Base-by-base conservation (phyloP, 1,140 invertebrate genomes). In the Vollenhovia emeryi region DNA sequence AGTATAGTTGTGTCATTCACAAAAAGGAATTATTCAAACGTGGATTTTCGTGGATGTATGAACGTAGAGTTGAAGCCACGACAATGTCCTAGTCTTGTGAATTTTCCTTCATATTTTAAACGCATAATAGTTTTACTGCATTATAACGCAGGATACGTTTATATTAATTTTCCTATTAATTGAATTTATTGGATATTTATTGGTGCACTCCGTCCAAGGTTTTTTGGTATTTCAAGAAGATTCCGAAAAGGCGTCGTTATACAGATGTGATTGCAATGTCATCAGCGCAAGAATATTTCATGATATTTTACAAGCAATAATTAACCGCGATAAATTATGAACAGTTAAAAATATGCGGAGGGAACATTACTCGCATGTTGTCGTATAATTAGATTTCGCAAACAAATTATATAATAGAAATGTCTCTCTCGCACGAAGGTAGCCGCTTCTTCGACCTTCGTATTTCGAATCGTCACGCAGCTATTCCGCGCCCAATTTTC, bases 401-500 rank as follows among this genome's bases (percentile, higher is more conserved):
- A n/a, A n/a, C 4, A 0, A 66, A n/a, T 40, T 50, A 50, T 27
- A 3, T 24, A 7, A 36, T 66, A 50, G 24, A 21, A 48, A 24
- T 33, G 21, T 83, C 40, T 76, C 69, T 60, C 30, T 33, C 30
- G 43, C n/a, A 33, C n/a, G 21, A 71, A 55, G 71, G 4, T 64
- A 33, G n/a, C 7, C 43, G n/a, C 18, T 30, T 45, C 78, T 73
- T 73, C 66, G 64, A 2, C 15, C 24, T 24, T 45, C 27, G 50
- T 9, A 68, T 48, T 60, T 57, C 76, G 48, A 5, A 59, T 60
- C 52, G 66, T 86, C 57, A 50, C 24, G 59, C 24, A 85, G 79
- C 71, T 64, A 73, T 87, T 50, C 66, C 68, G 55, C 66, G 45
- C 27, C 50, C 86, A 55, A 84, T 86, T 86, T 86, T 86, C 85